phyloP scores from a whole-genome alignment of 2,888 invertebrate species.

The Drosophila affinis region DNA sequence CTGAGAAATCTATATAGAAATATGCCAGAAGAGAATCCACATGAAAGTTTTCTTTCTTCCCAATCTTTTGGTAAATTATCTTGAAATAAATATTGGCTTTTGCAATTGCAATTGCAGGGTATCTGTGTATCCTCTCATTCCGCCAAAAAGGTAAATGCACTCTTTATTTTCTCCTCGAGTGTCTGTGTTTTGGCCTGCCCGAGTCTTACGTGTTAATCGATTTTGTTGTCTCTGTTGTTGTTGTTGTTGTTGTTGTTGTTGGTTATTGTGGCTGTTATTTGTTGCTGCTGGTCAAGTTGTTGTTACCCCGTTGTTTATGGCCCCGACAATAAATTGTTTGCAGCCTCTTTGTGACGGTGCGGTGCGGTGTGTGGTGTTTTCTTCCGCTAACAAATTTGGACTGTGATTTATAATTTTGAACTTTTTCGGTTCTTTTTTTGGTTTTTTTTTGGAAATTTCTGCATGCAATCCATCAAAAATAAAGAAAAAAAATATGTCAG shows the following conservation, averaged over 20 bases:
- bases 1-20: too few species aligned
- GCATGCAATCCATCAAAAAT: slow-evolving; percentile 67
- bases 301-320: slow-evolving; percentile 39
- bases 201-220: slow-evolving; percentile 70
- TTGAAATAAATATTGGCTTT: too few species aligned
- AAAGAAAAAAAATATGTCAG: slow-evolving; percentile 59
- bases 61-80: too few species aligned
- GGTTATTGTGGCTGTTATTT: background rate
- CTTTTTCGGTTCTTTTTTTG: slow-evolving; percentile 31
- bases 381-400: slow-evolving; percentile 56
- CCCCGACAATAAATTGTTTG: slow-evolving; percentile 56
- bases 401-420: slow-evolving; percentile 66
- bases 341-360: background rate
- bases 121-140: background rate
- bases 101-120: too few species aligned
- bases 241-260: background rate
- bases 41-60: too few species aligned
- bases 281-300: slow-evolving; percentile 20
- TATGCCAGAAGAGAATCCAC: too few species aligned
- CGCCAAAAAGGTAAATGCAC: slow-evolving; percentile 9
- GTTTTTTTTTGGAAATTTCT: slow-evolving; percentile 14
- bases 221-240: slow-evolving; percentile 39
- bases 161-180: background rate
- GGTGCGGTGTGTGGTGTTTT: slow-evolving; percentile 4
- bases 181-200: background rate